phyloP scores from a whole-genome alignment of 2,888 invertebrate genomes.

The Dinocampus coccinellae region DNA sequence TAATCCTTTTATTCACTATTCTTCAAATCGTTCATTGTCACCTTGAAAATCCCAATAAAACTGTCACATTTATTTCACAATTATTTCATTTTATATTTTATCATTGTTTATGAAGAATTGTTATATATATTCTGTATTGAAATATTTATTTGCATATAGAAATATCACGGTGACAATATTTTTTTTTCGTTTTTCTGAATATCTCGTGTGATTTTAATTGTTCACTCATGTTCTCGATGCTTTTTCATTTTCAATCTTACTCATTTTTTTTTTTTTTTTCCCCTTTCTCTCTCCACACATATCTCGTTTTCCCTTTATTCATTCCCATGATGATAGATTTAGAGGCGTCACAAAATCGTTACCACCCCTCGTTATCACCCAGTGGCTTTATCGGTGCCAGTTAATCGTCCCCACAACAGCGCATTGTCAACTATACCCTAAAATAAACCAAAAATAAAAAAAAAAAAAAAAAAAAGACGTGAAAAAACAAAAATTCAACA shows the following conservation, averaged over 20 bases:
- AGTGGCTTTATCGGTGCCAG: conserved; percentile 37
- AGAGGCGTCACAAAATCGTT: conserved; percentile 45
- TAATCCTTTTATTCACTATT: conserved; percentile 26
- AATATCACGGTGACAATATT: not conserved
- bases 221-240: not conserved
- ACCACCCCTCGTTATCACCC: conserved; percentile 42
- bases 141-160: not conserved
- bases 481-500: not conserved
- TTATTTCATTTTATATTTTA: not conserved
- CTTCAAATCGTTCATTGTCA: conserved; percentile 22
- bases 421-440: conserved; percentile 12
- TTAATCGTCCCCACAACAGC: conserved; percentile 25
- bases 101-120: too few species aligned
- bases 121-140: not conserved
- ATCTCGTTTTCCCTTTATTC: not conserved
- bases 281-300: not conserved
- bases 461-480: not conserved
- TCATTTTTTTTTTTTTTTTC: not conserved
- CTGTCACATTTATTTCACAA: not conserved
- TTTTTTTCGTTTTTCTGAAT: not conserved
- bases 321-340: conserved; percentile 43
- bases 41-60: conserved; percentile 32
- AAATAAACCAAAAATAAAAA: not conserved
- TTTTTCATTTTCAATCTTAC: not conserved
- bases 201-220: conserved; percentile 3